Evolutionary conservation across 2,113 vertebrate species (phyloP).

Genomic region (Proterorhinus semilunaris): DNA sequence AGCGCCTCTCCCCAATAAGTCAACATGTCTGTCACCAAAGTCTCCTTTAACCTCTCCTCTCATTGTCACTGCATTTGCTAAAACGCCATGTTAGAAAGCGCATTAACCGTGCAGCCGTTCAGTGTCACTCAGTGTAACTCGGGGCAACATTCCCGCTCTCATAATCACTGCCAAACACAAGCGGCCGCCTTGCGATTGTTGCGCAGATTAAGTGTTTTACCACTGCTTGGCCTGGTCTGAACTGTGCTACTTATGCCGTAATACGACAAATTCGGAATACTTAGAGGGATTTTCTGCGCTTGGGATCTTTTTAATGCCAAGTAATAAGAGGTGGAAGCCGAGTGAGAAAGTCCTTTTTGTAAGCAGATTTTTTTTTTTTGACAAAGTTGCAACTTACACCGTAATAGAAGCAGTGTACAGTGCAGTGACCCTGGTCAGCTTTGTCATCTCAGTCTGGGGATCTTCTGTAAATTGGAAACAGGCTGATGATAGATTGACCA

Average conservation of each 20-base stretch:
- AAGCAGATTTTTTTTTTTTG: not conserved
- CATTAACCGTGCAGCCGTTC: conserved; percentile 29
- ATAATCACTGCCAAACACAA: conserved; percentile 43
- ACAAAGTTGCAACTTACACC: not conserved
- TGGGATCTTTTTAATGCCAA: conserved; percentile 15
- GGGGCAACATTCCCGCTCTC: conserved; percentile 12
- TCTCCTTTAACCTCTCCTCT: conserved; percentile 43
- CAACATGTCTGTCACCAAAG: conserved; percentile 29
- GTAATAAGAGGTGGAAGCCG: not conserved
- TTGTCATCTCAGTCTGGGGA: conserved; percentile 25
- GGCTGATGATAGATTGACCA: conserved; percentile 13
- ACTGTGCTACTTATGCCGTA: conserved; percentile 8
- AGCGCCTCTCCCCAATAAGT: conserved; percentile 28
- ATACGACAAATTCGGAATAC: conserved; percentile 13
- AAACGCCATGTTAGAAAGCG: conserved; percentile 35
- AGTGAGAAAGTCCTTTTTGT: conserved; percentile 4
- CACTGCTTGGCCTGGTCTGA: conserved; percentile 4
- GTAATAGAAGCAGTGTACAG: conserved; percentile 4
- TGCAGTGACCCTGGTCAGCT: conserved; percentile 26
- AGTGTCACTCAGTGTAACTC: conserved; percentile 34
- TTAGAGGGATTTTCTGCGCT: conserved; percentile 10
- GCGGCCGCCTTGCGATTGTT: conserved; percentile 20
- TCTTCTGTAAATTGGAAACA: conserved; percentile 35
- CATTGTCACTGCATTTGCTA: conserved; percentile 31
- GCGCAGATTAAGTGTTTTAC: conserved; percentile 29